Evolutionary conservation across 1,140 invertebrate genomes (phyloP), one percentile per base, ranked within the genome.

Genomic region (Brachionus rotundiformis): DNA sequence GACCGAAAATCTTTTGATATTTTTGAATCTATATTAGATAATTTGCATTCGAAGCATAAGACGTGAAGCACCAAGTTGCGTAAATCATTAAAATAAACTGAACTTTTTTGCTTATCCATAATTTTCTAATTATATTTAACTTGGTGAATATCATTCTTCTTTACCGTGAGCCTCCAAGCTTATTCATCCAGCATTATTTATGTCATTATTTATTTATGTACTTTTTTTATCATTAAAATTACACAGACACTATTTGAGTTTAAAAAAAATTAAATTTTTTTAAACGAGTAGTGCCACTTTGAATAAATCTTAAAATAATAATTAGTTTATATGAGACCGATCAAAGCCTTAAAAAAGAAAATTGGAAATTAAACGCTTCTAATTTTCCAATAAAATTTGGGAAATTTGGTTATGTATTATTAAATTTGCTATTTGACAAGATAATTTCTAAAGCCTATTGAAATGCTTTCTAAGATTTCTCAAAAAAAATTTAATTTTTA

Each of bases 11-110:
- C 36, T 73, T 25, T 44, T 25, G 36, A 73, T 73, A 25, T 44
- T 23, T 27, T 73, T 73, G 68, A 73, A 73, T 44, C 68, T 29
- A 39, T 73, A 68, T 68, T 68, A 68, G 19, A 73, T 73, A 73
- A 73, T 73, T 73, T 73, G 36, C 68, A 73, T 73, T 44, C 36
- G 19, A 73, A 73, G 44, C 68, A 73, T 73, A 73, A 73, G 68
- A 73, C 39, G 36, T 73, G 41, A 73, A 73, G 41, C 19, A 44
- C 3, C 16, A 36, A 71, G 16, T 29, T 29, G 29, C 25, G 29
- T 63, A 63, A 36, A 33, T 33, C 29, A 36, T 36, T 16, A 39
- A 36, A 16, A 25, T 25, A 3, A 39, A 54, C n/a, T 49, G 47
- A 49, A 49, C 47, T 49, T 49, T 49, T 39, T 41, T 41, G 10